Evolutionary conservation across 2,797 vertebrate genomes (phyloP), one percentile per base, ranked within the genome.

Genomic region (Mus caroli): DNA sequence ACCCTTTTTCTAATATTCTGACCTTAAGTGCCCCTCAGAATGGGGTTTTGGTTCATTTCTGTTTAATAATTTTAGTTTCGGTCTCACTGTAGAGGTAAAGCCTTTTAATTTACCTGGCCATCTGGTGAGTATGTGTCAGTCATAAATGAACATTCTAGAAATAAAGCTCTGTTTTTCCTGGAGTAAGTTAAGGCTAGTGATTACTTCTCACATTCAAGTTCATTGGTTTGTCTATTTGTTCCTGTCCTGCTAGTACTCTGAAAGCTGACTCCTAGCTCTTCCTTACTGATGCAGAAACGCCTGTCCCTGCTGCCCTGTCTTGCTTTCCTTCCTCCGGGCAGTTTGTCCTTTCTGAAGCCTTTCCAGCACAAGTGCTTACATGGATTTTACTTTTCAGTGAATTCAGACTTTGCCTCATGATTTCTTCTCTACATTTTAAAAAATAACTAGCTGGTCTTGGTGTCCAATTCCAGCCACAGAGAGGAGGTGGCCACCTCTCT

Each of bases 161-260:
- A 98, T 98, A 40, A 84, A 98, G 28, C 97, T 96, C 75, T 24
- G 99, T 3, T 84, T 84, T 84, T 46, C 43, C 99, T 98, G 99
- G 99, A 96, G 80, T 77, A 24, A 76, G 8, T 83, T 94, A 94
- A 83, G 56, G 58, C 28, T 76, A 62, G 15, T n/a, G 43, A 71
- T 80, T 94, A 26, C 31, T 95, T 88, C 26, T 93, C 87, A 87
- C 31, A 50, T 69, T 52, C 50, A 24, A 95, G 31, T 69, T 87
- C 54, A 34, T 75, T 82, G 17, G 75, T 79, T 97, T 78, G 54
- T 83, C 46, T 67, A 87, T 46, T 56, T 92, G 94, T 92, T 93
- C 71, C 54, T 37, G 4, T 93, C 14, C 28, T 67, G 79, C 37
- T 67, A 54, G n/a, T 86, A 67, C 86, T 34, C 4, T 89, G 46